Evolutionary conservation across 2,797 vertebrate species (phyloP).

Genomic region (Darevskia mixta): DNA sequence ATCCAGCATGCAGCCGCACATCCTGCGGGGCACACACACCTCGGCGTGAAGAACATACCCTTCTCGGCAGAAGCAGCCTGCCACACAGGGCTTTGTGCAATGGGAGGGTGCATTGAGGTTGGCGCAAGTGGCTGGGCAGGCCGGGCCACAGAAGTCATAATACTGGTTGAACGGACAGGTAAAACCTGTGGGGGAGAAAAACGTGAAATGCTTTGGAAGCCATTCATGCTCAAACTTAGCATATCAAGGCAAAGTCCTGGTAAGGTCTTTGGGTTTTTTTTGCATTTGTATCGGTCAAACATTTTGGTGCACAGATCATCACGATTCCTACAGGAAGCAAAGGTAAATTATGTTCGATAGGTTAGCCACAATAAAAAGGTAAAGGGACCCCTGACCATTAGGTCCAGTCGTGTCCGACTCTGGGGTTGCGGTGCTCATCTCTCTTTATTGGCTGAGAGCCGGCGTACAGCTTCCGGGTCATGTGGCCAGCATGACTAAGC

Average conservation of each 20-base stretch:
- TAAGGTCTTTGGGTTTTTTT: background rate
- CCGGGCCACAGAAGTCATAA: constrained; percentile 30
- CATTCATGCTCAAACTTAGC: too few relatives aligned
- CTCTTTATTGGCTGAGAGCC: too few relatives aligned
- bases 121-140: background rate
- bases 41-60: constrained; percentile 22
- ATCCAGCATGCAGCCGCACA: constrained; percentile 37
- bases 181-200: background rate
- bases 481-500: too few relatives aligned
- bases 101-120: background rate
- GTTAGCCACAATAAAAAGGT: background rate
- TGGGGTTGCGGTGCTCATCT: too few relatives aligned
- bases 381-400: too few relatives aligned
- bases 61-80: constrained; percentile 6
- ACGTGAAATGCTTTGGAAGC: background rate
- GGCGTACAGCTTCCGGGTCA: too few relatives aligned
- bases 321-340: background rate
- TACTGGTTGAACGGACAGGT: constrained; percentile 22
- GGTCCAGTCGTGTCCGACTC: too few relatives aligned
- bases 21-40: background rate
- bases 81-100: constrained; percentile 1
- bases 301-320: background rate
- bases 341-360: too few relatives aligned
- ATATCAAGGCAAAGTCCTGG: background rate
- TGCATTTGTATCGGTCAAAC: background rate